phyloP scores from a whole-genome alignment of 1,140 invertebrate species.

The Caerostris extrusa region DNA sequence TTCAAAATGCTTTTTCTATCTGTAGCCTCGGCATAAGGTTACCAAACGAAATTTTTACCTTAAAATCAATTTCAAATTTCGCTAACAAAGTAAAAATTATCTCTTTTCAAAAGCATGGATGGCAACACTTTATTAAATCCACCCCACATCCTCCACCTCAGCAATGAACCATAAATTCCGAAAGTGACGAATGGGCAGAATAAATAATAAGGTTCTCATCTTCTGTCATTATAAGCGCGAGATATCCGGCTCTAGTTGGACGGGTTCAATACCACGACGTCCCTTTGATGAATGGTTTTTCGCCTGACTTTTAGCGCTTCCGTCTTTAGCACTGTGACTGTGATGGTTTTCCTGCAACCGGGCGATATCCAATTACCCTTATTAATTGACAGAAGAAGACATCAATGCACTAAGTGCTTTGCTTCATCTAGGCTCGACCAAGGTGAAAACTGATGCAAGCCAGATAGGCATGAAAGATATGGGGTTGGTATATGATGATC shows the following conservation, averaged over 20 bases:
- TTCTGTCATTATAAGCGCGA: not conserved
- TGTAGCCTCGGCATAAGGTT: no score
- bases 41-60: no score
- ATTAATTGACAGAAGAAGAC: slow-evolving; percentile 16
- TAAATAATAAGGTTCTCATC: slow-evolving; percentile 39
- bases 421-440: not conserved
- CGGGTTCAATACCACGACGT: not conserved
- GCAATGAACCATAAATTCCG: slow-evolving; percentile 21
- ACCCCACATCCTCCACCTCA: not conserved
- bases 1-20: no score
- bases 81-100: no score
- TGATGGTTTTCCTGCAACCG: not conserved
- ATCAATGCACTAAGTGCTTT: not conserved
- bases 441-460: not conserved
- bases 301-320: not conserved
- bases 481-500: not conserved
- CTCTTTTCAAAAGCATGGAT: no score
- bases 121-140: not conserved
- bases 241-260: not conserved
- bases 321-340: not conserved
- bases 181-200: not conserved
- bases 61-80: no score
- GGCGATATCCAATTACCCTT: slow-evolving; percentile 24
- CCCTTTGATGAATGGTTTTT: slow-evolving; percentile 14
- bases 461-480: not conserved